Conservation (phyloP, 2,113 vertebrate genomes). For the Fregata magnificens region DNA sequence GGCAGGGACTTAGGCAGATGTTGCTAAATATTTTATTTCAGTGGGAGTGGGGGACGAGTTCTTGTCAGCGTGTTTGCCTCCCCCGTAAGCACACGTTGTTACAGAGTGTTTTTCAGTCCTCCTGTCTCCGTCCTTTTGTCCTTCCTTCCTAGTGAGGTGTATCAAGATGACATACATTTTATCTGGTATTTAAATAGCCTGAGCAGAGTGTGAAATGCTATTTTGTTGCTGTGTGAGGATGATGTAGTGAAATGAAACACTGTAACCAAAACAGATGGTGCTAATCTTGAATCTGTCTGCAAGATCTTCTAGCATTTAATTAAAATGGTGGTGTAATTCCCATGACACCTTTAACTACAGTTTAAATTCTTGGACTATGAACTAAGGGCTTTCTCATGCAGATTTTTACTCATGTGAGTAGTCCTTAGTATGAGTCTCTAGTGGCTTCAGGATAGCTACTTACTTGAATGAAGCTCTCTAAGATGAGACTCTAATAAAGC, state of each 20-base stretch:
- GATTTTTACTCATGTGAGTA: conserved; percentile 40
- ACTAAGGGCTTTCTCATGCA: conserved; percentile 47
- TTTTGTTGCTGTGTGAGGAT: conserved; percentile 41
- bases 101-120: neutral
- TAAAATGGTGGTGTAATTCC: conserved; percentile 65
- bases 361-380: conserved; percentile 62
- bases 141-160: neutral
- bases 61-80: neutral
- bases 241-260: conserved; percentile 31
- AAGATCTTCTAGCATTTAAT: conserved; percentile 69
- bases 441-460: conserved; percentile 32
- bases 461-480: neutral
- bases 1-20: neutral
- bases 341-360: conserved; percentile 58
- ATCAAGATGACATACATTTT: neutral
- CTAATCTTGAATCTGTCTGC: conserved; percentile 67
- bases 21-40: neutral
- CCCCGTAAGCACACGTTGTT: neutral
- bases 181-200: conserved; percentile 20
- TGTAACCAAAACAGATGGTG: conserved; percentile 66
- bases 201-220: conserved; percentile 11
- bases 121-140: neutral
- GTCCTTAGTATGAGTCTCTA: neutral
- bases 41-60: neutral
- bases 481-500: neutral